phyloP scores from a whole-genome alignment of 64 coral and sea anemone genomes.

The Anthopleura sola region DNA sequence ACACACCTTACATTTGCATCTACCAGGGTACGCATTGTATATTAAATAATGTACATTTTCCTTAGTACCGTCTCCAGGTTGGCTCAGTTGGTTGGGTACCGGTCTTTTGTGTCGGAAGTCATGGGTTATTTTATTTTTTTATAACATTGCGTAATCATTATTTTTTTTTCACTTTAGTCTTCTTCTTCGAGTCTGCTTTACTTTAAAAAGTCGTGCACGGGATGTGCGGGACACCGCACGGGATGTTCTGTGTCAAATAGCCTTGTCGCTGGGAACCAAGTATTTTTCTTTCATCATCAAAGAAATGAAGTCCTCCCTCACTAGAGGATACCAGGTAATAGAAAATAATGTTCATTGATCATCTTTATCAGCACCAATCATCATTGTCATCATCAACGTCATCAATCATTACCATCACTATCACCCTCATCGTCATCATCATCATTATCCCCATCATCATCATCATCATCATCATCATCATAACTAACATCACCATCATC shows the following conservation, averaged over 20 bases:
- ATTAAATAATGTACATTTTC: too few species aligned
- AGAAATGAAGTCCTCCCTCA: constrained; percentile 60
- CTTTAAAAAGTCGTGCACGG: constrained; percentile 74
- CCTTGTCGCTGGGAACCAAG: constrained; percentile 75
- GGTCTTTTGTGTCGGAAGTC: too few species aligned
- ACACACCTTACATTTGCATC: constrained; percentile 68
- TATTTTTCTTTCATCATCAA: constrained; percentile 91
- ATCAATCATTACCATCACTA: neutral
- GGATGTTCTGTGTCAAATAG: constrained; percentile 73
- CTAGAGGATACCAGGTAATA: constrained; percentile 87
- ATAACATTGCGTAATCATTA: too few species aligned
- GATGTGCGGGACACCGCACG: constrained; percentile 84
- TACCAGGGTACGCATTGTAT: constrained; percentile 75
- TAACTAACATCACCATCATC: neutral
- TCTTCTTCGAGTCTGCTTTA: constrained; percentile 78
- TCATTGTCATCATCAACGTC: neutral
- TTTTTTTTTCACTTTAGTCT: constrained; percentile 43
- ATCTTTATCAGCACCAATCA: neutral
- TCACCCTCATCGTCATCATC: neutral
- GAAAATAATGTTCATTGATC: neutral
- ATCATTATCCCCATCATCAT: neutral
- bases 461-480: neutral
- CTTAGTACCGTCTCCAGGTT: too few species aligned
- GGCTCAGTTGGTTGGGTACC: too few species aligned
- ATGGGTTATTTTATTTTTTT: too few species aligned